Evolutionary conservation across 2,888 invertebrate genomes (phyloP).

Genomic region (Andricus quercusramuli): DNA sequence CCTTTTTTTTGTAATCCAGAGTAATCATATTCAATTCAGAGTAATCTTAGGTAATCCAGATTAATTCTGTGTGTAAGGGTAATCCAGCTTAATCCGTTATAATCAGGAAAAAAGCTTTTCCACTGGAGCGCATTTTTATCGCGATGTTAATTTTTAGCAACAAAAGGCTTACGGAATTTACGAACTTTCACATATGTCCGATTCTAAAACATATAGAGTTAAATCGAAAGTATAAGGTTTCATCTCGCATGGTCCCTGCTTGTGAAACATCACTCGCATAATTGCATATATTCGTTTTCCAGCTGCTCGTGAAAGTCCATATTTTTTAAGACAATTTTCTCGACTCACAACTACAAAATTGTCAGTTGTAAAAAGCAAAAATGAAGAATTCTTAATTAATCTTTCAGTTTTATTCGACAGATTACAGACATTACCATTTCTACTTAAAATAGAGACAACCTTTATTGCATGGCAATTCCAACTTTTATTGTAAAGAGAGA

Average conservation of each 20-base stretch:
- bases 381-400: constrained; percentile 1
- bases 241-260: constrained; percentile 52
- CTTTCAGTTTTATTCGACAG: background rate
- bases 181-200: constrained; percentile 20
- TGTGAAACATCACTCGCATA: constrained; percentile 46
- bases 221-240: constrained; percentile 63
- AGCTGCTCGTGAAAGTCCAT: constrained; percentile 65
- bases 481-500: background rate
- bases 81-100: no score
- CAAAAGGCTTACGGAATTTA: background rate
- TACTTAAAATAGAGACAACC: background rate
- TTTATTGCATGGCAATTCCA: background rate
- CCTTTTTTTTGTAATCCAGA: no score
- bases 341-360: background rate
- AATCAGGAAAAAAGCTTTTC: no score
- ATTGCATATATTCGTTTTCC: constrained; percentile 59
- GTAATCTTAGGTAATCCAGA: no score
- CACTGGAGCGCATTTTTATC: no score
- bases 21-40: no score
- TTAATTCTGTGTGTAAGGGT: no score
- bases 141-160: constrained; percentile 4
- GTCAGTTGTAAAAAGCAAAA: background rate
- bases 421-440: background rate
- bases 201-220: constrained; percentile 37
- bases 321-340: constrained; percentile 19